Base-by-base conservation (phyloP, 2,888 invertebrate genomes). In the Heliothis peltigera region DNA sequence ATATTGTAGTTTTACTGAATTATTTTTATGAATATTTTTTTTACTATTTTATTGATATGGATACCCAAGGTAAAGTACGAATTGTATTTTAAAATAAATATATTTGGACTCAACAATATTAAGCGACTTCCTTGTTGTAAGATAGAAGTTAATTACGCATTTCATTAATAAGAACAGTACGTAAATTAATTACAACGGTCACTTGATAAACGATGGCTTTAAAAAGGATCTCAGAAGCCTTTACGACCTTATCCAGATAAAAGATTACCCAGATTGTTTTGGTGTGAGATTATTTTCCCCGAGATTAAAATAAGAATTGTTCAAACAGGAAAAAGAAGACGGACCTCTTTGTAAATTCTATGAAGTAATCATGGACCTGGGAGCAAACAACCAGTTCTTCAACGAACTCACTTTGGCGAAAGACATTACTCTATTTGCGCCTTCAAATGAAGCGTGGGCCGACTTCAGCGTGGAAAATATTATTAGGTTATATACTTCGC, bases 391-490 rank as follows among this genome's bases (percentile, higher is more conserved):
- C 75, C 93, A 91, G 83, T 97, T 98, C 85, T 95, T 97, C 87
- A 96, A 96, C 69, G 96, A 96, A 74, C 96, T 98, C 35, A 97
- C 96, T 62, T 92, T 95, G 64, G 96, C 96, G 71, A 96, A 96
- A 63, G 97, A 97, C 79, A 96, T 98, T 22, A 98, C 98, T 3
- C 95, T 98, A 63, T 98, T 98, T 88, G 98, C 98, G 1, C 98
- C 98, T 0, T 98, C 98, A 84, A 98, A 98, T 87, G 97, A 97
- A 70, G 98, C 98, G 15, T 97, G 98, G 96, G 96, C 96, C 52
- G 96, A 97, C 76, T 96, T 96, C 51, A 96, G 96, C 72, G 96
- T 98, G n/a, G 96, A 96, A 82, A 96, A 96, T 83, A 95, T 98
- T 68, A 91, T 96, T 57, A 95, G 96, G 96, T 96, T 83, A 79